Conservation (phyloP, 2,797 vertebrate species). For the Pseudopleuronectes americanus region DNA sequence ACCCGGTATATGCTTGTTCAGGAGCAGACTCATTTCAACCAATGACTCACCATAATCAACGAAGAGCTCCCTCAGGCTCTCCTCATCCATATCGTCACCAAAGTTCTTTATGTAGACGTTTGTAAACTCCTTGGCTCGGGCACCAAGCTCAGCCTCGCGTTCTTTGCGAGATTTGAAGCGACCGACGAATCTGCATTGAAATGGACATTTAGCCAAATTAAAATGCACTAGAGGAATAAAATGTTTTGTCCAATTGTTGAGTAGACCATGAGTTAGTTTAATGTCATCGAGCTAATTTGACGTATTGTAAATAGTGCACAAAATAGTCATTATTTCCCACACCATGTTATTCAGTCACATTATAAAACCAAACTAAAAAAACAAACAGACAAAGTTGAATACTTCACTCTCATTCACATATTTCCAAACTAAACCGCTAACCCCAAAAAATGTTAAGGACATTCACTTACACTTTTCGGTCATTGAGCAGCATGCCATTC, state of each 20-base stretch:
- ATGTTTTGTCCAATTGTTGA: not conserved
- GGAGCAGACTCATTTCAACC: not conserved
- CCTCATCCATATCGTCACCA: constrained; percentile 97
- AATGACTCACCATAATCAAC: constrained; percentile 89
- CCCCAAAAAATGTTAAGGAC: constrained; percentile 1
- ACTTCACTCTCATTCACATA: not conserved
- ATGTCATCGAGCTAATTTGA: too few species aligned
- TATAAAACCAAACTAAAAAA: not conserved
- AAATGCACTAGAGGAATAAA: not conserved
- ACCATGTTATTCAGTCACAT: not conserved
- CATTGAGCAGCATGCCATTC: constrained; percentile 99
- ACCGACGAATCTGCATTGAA: constrained; percentile 89
- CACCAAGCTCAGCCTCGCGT: constrained; percentile 95
- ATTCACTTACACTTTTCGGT: constrained; percentile 97
- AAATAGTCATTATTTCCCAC: not conserved
- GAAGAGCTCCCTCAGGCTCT: constrained; percentile 95
- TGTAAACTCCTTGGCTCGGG: constrained; percentile 96
- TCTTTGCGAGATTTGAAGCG: constrained; percentile 99
- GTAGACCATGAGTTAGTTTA: too few species aligned
- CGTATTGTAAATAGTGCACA: too few species aligned
- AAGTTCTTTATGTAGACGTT: constrained; percentile 99
- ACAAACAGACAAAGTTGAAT: not conserved
- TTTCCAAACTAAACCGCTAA: not conserved
- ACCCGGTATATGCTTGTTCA: not conserved
- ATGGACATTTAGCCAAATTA: not conserved